Conservation (phyloP, 2,797 vertebrate genomes). For the Spinibarbus caldwelli region DNA sequence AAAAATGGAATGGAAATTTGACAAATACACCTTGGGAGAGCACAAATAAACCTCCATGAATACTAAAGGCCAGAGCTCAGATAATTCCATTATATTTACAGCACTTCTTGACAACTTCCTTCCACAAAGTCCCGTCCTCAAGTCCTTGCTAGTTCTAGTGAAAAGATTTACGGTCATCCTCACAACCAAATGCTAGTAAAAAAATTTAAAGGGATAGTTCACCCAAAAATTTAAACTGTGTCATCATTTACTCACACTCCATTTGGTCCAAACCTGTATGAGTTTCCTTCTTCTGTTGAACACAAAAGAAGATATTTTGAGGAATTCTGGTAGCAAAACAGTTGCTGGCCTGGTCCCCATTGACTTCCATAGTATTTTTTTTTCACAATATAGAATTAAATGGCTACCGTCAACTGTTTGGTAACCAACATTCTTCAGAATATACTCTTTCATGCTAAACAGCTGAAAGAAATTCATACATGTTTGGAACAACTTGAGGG, state of each 20-base stretch:
- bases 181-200: not conserved
- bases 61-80: slow-evolving; percentile 36
- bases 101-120: slow-evolving; percentile 20
- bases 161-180: not conserved
- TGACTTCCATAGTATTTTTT: not conserved
- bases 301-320: not conserved
- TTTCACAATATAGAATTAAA: not conserved
- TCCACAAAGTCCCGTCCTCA: not conserved
- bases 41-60: slow-evolving; percentile 24
- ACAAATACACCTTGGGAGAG: slow-evolving; percentile 25
- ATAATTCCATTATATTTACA: slow-evolving; percentile 34
- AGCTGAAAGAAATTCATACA: not conserved
- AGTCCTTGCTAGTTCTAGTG: not conserved
- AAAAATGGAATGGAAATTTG: slow-evolving; percentile 35
- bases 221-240: not conserved
- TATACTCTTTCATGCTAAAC: not conserved
- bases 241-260: not conserved
- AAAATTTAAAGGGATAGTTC: not conserved
- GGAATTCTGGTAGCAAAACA: not conserved
- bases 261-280: not conserved
- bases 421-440: not conserved
- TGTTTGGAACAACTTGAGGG: not conserved
- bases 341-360: not conserved
- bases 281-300: not conserved
- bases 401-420: not conserved